phyloP scores from a whole-genome alignment of 2,797 vertebrate genomes.

The Enteromius radiatus region DNA sequence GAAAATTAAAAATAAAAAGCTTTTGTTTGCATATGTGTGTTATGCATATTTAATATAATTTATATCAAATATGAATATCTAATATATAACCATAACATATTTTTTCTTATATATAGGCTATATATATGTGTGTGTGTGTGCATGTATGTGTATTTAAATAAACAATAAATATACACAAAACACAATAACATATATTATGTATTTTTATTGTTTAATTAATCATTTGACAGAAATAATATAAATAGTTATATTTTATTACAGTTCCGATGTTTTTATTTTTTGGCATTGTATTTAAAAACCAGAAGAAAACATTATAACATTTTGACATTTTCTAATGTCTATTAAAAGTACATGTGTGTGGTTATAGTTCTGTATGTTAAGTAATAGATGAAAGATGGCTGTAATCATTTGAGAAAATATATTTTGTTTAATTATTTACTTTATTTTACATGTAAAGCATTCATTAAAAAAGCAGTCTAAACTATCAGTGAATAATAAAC shows the following conservation, averaged over 20 bases:
- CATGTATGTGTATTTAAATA: too few relatives aligned
- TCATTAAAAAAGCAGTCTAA: background rate
- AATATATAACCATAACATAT: too few relatives aligned
- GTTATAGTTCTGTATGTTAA: background rate
- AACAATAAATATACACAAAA: too few relatives aligned
- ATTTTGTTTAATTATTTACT: background rate
- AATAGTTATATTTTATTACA: background rate
- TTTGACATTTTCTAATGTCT: background rate
- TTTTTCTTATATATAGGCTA: too few relatives aligned
- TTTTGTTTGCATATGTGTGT: too few relatives aligned
- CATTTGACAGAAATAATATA: too few relatives aligned
- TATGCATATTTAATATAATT: too few relatives aligned
- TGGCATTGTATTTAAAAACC: background rate
- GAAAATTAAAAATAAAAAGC: too few relatives aligned
- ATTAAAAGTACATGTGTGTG: background rate
- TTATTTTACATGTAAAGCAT: background rate
- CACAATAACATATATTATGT: too few relatives aligned
- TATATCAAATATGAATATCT: too few relatives aligned
- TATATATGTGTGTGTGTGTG: too few relatives aligned
- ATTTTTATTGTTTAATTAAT: too few relatives aligned
- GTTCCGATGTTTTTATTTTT: background rate
- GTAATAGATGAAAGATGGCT: background rate
- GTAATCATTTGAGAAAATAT: background rate
- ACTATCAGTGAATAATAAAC: background rate
- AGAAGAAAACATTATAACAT: background rate